Conservation (phyloP, 2,113 vertebrate genomes). For the Gnathonemus longibarbis region DNA sequence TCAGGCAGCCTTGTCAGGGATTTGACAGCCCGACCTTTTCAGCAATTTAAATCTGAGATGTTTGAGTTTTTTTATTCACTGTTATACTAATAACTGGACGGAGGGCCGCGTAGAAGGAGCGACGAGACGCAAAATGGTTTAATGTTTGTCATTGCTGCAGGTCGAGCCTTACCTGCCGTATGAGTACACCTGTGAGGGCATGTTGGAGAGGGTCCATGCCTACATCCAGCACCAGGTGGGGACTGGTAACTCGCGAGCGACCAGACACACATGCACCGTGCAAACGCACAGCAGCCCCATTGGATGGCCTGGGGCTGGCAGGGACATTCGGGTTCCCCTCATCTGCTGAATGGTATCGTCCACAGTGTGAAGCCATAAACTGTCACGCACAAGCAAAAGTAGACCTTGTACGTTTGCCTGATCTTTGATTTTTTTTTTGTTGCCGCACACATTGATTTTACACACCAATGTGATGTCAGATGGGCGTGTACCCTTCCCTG, state of each 20-base stretch:
- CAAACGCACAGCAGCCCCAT: neutral
- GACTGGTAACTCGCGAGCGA: neutral
- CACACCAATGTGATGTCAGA: neutral
- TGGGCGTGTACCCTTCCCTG: neutral
- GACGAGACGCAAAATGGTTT: neutral
- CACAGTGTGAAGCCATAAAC: neutral
- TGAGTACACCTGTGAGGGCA: constrained; percentile 90
- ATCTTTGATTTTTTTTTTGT: neutral
- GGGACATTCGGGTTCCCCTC: neutral
- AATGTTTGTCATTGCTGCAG: constrained; percentile 54
- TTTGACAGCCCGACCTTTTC: neutral
- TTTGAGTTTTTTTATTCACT: neutral
- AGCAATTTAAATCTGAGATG: neutral
- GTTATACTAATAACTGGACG: neutral
- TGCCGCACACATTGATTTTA: neutral
- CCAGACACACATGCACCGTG: neutral
- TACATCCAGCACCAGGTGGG: constrained; percentile 95
- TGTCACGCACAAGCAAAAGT: neutral
- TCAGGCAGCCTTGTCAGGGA: neutral
- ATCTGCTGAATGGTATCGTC: neutral
- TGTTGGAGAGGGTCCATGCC: constrained; percentile 87
- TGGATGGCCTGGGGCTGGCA: neutral
- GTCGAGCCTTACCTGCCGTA: constrained; percentile 91
- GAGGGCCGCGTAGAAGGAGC: neutral
- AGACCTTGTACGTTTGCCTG: neutral